phyloP scores from a whole-genome alignment of 2,797 vertebrate genomes.

The Margarornis squamiger region DNA sequence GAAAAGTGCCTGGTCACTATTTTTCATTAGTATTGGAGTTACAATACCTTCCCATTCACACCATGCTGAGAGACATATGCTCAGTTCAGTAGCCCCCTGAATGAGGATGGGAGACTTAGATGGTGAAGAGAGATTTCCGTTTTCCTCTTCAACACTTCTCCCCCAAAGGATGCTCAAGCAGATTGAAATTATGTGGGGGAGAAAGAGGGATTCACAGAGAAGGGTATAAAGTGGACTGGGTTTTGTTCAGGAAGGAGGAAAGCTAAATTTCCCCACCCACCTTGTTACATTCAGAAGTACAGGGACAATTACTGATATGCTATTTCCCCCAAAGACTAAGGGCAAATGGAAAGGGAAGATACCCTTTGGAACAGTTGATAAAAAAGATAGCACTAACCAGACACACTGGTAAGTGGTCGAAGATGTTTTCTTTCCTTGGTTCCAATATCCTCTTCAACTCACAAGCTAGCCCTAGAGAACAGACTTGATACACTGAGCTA shows the following conservation, averaged over 20 bases:
- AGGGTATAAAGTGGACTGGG: background rate
- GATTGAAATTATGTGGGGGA: background rate
- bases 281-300: background rate
- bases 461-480: background rate
- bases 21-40: background rate
- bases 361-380: background rate
- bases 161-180: background rate
- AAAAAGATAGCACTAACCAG: background rate
- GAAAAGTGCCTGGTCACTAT: background rate
- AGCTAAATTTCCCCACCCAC: background rate
- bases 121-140: background rate
- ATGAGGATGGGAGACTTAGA: background rate
- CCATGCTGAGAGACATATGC: background rate
- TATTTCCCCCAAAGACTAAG: background rate
- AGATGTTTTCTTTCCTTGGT: background rate
- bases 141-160: background rate
- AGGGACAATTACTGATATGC: background rate
- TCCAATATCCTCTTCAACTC: background rate
- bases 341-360: background rate
- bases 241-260: background rate
- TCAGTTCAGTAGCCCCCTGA: background rate
- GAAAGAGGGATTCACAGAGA: background rate
- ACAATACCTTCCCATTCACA: slow-evolving; percentile 10
- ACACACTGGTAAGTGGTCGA: background rate
- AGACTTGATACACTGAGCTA: fast-evolving